These are phyloP conservation scores for Gymnopithys bicolor DNA, from an alignment of 2,797 vertebrate species.

Conservation along the genomic window DNA sequence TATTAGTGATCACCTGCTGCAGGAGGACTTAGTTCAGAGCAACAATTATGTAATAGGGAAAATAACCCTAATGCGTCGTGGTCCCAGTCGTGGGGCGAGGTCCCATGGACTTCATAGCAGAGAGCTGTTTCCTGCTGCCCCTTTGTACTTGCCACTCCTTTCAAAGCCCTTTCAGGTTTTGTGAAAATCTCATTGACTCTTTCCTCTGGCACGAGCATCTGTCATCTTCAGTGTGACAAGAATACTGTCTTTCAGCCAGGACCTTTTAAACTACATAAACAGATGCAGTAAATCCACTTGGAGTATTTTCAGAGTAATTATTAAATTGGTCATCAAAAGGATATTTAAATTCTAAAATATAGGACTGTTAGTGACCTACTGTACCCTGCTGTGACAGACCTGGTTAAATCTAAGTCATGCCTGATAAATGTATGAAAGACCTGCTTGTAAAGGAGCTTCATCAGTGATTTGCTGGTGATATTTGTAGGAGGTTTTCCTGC, in stretches of 20 bases:
- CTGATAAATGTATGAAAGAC: neutral
- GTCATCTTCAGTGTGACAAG: neutral
- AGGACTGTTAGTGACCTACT: neutral
- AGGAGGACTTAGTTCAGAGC: neutral
- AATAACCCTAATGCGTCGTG: neutral
- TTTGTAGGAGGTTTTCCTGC: neutral
- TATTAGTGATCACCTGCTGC: neutral
- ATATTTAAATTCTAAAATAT: slow-evolving; percentile 14
- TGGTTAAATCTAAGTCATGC: neutral
- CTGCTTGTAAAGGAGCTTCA: neutral
- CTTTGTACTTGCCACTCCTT: neutral
- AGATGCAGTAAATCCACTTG: neutral
- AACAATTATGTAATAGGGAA: neutral
- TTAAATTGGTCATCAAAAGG: slow-evolving; percentile 19
- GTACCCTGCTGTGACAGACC: neutral
- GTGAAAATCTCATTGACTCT: slow-evolving; percentile 10
- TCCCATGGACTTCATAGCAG: neutral
- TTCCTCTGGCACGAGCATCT: neutral
- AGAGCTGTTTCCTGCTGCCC: neutral
- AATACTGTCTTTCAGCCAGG: neutral
- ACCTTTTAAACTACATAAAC: slow-evolving; percentile 6
- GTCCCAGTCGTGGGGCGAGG: neutral
- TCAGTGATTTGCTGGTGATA: neutral
- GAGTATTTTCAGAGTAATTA: slow-evolving; percentile 19
- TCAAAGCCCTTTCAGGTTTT: neutral